Base-by-base conservation (phyloP, 2,113 vertebrate species). In the Regulus satrapa region DNA sequence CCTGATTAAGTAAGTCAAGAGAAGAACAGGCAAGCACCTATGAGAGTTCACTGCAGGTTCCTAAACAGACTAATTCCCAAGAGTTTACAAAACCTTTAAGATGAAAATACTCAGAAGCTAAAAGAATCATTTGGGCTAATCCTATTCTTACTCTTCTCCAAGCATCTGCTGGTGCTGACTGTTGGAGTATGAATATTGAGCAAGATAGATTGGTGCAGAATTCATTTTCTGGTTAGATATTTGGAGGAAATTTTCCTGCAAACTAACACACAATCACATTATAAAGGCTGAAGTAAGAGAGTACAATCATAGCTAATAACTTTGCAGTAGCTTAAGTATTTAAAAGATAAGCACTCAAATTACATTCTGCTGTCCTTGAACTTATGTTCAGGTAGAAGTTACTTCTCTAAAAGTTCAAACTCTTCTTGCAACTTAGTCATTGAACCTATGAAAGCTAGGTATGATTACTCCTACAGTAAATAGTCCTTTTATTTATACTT, bases 321-420 rank as follows among this genome's bases (percentile, higher is more conserved):
- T 88, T 92, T 40, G 68, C 9, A 58, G 29, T 31, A 85, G 10
- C 23, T 24, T 24, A 73, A 87, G 58, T 61, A 74, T 29, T 73
- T 73, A 40, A 32, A 77, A 84, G 49, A 69, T 28, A 88, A 74
- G 25, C 34, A 63, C 25, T 54, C 28, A 77, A 52, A 88, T 32
- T 78, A 31, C 36, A 51, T 66, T 66, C 32, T 0, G 0, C 71
- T 43, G 41, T 36, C 34, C 55, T 62, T 75, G n/a, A 91, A 82
- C 71, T 78, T 56, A 36, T 4, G 10, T 6, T 82, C 51, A 36
- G 18, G 25, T 0, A 0, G 18, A 91, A 66, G 31, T 32, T 66
- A 24, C 10, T 21, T 25, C 43, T 72, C 48, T 14, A 28, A 21
- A 84, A 68, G 68, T 31, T 64, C 68, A 77, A 63, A 85, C 23